phyloP scores from a whole-genome alignment of 2,888 invertebrate genomes.

The Chrysolina oricalcia region DNA sequence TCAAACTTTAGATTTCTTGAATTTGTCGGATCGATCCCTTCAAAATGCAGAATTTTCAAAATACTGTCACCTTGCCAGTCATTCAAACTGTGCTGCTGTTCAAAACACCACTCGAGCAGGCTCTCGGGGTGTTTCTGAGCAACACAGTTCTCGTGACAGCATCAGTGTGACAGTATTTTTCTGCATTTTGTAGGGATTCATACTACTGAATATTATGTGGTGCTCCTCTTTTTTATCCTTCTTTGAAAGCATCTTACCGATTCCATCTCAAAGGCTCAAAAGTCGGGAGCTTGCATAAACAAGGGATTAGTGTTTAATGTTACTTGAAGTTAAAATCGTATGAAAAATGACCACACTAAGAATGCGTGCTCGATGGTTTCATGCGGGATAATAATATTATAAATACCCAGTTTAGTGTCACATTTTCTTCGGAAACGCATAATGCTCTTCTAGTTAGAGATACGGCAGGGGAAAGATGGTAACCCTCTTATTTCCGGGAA shows the following conservation, averaged over 20 bases:
- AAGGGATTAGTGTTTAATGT: slow-evolving; percentile 52
- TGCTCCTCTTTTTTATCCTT: slow-evolving; percentile 26
- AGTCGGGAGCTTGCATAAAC: slow-evolving; percentile 49
- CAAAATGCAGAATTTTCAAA: too few species aligned
- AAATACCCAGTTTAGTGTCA: slow-evolving; percentile 34
- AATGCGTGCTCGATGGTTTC: slow-evolving; percentile 46
- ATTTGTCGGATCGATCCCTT: too few species aligned
- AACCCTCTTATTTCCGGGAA: background rate
- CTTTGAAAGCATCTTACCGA: slow-evolving; percentile 40
- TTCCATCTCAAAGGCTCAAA: slow-evolving; percentile 41
- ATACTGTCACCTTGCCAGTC: too few species aligned
- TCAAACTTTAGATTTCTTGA: too few species aligned
- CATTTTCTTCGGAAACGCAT: slow-evolving; percentile 7
- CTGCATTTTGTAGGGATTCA: too few species aligned
- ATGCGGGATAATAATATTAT: slow-evolving; percentile 43
- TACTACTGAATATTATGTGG: background rate
- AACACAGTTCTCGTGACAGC: too few species aligned
- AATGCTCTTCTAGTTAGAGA: background rate
- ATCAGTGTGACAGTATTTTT: too few species aligned
- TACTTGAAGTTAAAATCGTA: slow-evolving; percentile 46
- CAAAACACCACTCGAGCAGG: too few species aligned
- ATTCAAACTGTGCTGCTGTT: too few species aligned
- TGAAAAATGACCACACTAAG: slow-evolving; percentile 48
- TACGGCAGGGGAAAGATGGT: background rate
- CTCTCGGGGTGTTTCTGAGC: too few species aligned